Conservation (phyloP, 2,888 invertebrate species). For the Macrosoma leucophasiata region DNA sequence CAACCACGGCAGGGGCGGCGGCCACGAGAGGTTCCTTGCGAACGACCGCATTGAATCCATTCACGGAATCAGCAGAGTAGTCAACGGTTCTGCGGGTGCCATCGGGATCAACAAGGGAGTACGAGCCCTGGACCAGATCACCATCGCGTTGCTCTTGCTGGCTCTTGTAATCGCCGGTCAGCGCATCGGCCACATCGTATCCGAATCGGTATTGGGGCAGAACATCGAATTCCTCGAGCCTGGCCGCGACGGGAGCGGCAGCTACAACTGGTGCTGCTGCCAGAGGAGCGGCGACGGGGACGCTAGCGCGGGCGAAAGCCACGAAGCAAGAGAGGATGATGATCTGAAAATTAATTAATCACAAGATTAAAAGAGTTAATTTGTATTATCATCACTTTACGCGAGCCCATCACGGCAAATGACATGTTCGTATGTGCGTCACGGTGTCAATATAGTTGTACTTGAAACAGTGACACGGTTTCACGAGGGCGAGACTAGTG, state of each 20-base stretch:
- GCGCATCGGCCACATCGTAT: constrained; percentile 54
- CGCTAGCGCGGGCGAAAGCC: constrained; percentile 45
- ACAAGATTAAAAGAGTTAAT: constrained; percentile 10
- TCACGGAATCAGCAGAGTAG: constrained; percentile 53
- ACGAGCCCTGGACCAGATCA: constrained; percentile 64
- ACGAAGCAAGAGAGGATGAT: constrained; percentile 50
- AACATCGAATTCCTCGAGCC: constrained; percentile 66
- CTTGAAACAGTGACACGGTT: constrained; percentile 71
- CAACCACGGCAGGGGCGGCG: constrained; percentile 35
- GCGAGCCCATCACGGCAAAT: no score
- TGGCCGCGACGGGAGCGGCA: constrained; percentile 32
- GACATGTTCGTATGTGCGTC: constrained; percentile 30
- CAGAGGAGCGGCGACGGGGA: constrained; percentile 31
- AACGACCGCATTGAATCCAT: constrained; percentile 59
- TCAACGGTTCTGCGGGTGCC: constrained; percentile 57
- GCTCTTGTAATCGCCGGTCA: constrained; percentile 61
- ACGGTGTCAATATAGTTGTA: constrained; percentile 37
- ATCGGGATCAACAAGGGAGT: constrained; percentile 55
- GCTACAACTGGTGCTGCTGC: constrained; percentile 41
- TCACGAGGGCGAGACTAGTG: constrained; percentile 53
- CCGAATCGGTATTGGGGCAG: constrained; percentile 74
- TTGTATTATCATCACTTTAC: no score
- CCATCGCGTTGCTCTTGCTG: constrained; percentile 67
- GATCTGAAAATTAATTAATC: constrained; percentile 36
- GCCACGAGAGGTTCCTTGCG: constrained; percentile 49